Evolutionary conservation across 2,888 invertebrate genomes (phyloP).

Genomic region (Amphipoea oculea): DNA sequence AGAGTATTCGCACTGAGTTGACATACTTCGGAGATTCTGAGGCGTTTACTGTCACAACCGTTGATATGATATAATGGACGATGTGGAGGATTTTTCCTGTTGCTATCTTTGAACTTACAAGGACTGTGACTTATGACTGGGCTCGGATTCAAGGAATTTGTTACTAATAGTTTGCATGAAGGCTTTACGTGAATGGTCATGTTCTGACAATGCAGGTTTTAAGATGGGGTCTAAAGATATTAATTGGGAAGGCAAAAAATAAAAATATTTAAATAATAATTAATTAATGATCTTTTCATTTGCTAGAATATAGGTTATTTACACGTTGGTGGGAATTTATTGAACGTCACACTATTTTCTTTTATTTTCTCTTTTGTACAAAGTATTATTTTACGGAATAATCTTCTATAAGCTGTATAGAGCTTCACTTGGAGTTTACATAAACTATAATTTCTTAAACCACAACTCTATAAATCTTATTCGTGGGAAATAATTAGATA

Average conservation of each 20-base stretch:
- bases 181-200: background rate
- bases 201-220: background rate
- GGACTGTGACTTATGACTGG: background rate
- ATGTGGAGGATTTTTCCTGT: slow-evolving; percentile 15
- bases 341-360: background rate
- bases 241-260: background rate
- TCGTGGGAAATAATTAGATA: background rate
- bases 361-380: background rate
- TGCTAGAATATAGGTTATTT: background rate
- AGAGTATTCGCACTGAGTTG: slow-evolving; percentile 72
- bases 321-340: no score
- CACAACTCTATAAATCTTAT: background rate
- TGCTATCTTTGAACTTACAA: slow-evolving; percentile 17
- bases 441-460: background rate
- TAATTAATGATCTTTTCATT: background rate
- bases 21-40: slow-evolving; percentile 62
- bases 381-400: background rate
- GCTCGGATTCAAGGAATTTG: background rate
- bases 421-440: background rate
- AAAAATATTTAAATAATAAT: background rate
- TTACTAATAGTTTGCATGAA: background rate
- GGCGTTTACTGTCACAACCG: slow-evolving; percentile 65
- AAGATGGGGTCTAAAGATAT: background rate
- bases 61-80: slow-evolving; percentile 68
- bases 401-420: no score